Evolutionary conservation across 2,797 vertebrate species (phyloP).

Genomic region (Smutsia gigantea): DNA sequence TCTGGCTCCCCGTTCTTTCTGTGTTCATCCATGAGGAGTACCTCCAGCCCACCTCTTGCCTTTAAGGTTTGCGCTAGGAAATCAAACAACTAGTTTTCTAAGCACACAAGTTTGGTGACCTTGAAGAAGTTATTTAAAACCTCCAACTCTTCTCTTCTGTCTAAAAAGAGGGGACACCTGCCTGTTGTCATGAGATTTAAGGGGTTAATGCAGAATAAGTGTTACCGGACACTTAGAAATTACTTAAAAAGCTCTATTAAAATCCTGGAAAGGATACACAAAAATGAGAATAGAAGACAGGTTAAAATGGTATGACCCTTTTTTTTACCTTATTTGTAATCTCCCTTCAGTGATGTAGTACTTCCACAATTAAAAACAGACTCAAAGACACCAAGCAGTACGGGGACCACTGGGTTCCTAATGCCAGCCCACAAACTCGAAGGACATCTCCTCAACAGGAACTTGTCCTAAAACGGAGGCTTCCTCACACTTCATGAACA

Average conservation of each 20-base stretch:
- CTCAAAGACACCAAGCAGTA: background rate
- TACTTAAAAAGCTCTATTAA: background rate
- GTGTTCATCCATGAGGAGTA: background rate
- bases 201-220: background rate
- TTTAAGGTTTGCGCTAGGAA: background rate
- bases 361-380: background rate
- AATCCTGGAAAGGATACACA: background rate
- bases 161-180: background rate
- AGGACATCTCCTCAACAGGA: background rate
- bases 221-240: background rate
- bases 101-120: background rate
- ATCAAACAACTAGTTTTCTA: background rate
- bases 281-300: background rate
- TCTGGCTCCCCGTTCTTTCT: background rate
- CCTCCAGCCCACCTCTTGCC: background rate
- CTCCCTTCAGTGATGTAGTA: background rate
- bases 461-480: fast-evolving
- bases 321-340: background rate
- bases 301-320: background rate
- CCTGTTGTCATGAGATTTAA: background rate
- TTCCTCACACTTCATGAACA: background rate
- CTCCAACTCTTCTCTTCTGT: background rate
- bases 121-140: background rate
- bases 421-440: fast-evolving
- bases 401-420: no score